Base-by-base conservation (phyloP, 2,113 vertebrate genomes). In the Actinemys pallida region DNA sequence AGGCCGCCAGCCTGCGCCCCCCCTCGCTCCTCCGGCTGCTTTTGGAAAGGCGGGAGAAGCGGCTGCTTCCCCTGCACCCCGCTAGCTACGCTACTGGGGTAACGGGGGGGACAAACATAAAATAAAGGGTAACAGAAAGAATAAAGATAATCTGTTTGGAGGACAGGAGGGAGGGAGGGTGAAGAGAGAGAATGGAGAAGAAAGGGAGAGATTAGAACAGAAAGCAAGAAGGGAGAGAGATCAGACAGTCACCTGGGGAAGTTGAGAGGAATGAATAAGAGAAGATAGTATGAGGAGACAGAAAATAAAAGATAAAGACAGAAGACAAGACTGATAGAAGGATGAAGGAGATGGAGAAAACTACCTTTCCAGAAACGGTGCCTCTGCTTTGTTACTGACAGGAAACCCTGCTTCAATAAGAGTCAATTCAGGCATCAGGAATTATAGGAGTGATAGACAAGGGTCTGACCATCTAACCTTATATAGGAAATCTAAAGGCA, bases 241-340 rank as follows among this genome's bases (percentile, higher is more conserved):
- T n/a, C 27, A 62, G 54, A 45, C 12, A 62, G 39, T 39, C 19
- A 39, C 75, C 45, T 29, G 5, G 49, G 10, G 22, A 62, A 78
- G 42, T 27, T 12, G 10, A 47, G 1, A 56, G 83, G 89, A 84
- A 65, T 10, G 31, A 1, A 56, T 16, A 72, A 17, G 9, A 45
- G 24, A 78, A 17, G 0, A 1, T 5, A 81, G 16, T 45, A 42
- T 72, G 72, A 84, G 0, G 0, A n/a, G 20, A 83, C 2, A 52
- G 47, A 35, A 17, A n/a, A 4, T 72, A n/a, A n/a, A 83, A 89
- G 81, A 11, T 13, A 24, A 78, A 78, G 25, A 78, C 75, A 78
- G 72, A 62, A 72, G 22, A 16, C 3, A 12, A 88, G 80, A 45
- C 8, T 2, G n/a, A 69, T 62, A 83, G 8, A 22, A 69, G 92